Evolutionary conservation across 2,797 vertebrate genomes (phyloP), one percentile per base, ranked within the genome.

Genomic region (Prunella strophiata): DNA sequence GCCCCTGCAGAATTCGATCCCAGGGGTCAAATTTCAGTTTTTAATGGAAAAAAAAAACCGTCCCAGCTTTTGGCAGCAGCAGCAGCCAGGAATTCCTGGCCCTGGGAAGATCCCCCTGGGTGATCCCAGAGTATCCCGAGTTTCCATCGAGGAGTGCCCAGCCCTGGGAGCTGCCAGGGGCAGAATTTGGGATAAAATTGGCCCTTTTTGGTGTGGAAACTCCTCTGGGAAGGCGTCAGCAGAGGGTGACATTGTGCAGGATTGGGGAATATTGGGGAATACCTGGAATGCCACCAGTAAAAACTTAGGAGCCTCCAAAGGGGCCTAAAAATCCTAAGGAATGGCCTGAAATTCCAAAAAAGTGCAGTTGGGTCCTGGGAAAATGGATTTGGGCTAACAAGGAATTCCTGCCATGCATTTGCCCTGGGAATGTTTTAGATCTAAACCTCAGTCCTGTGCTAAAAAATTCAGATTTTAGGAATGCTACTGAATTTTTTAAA

Each of bases 171-270:
- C 40, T 26, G 43, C 42, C 43, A 48, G 84, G 76, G 67, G 42
- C 34, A 79, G 81, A 52, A 61, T 38, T 40, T 23, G 32, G 54
- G 61, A 21, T 83, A 51, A 93, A 89, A 72, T 45, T 42, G 45
- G 13, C 42, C 5, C 0, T 81, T 93, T 92, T 92, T 85, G 32
- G 76, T 52, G 58, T 15, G n/a, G 85, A 58, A 88, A 55, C 43
- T 91, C 89, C 87, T 95, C 22, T 26, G 81, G 81, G 93, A 94
- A 89, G 30, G 75, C 13, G 72, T 94, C 95, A 94, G 88, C 91
- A 91, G 96, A 95, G 93, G 91, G 91, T 78, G 62, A 85, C 91
- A 26, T 45, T 48, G 59, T 85, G 85, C 62, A 70, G 85, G 75
- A 54, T 63, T 72, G 93, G 82, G 91, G 73, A 83, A 36, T 36